These are phyloP conservation scores for Alfaro cultratus DNA, from an alignment of 2,797 vertebrate genomes.

Conservation along the genomic window DNA sequence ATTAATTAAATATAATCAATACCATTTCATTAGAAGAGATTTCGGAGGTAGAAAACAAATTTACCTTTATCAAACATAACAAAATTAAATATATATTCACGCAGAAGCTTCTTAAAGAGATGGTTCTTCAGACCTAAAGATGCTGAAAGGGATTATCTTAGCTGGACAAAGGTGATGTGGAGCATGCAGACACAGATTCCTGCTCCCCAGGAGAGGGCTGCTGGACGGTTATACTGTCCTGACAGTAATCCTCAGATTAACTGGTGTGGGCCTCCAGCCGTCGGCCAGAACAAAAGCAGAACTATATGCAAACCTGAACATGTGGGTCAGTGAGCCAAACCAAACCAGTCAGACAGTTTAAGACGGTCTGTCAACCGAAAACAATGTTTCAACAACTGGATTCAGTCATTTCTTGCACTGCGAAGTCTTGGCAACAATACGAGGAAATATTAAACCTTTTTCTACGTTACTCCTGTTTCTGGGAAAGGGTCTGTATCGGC, in stretches of 20 bases:
- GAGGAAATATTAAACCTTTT: not conserved
- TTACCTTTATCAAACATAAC: not conserved
- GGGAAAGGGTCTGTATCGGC: too few species aligned
- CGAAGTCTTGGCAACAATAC: not conserved
- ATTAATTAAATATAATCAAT: not conserved
- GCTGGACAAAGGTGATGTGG: slow-evolving; percentile 12
- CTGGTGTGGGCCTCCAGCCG: slow-evolving; percentile 52
- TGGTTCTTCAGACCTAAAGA: slow-evolving; percentile 15
- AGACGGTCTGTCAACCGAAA: not conserved
- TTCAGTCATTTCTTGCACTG: not conserved
- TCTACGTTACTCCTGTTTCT: not conserved
- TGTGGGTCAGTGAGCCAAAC: slow-evolving; percentile 33
- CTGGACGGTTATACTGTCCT: slow-evolving; percentile 62
- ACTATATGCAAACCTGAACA: slow-evolving; percentile 34
- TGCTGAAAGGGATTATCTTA: slow-evolving; percentile 30
- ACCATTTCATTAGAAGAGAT: not conserved
- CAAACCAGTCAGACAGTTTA: slow-evolving; percentile 10
- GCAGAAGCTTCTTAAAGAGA: not conserved
- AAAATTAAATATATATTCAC: not conserved
- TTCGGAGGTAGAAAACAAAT: not conserved
- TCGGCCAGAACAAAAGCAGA: slow-evolving; percentile 39
- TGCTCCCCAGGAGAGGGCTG: slow-evolving; percentile 55
- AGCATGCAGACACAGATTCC: slow-evolving; percentile 52
- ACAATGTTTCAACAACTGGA: not conserved
- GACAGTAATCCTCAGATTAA: slow-evolving; percentile 79